phyloP scores from a whole-genome alignment of 2,888 invertebrate genomes.

The Idaea dimidiata region DNA sequence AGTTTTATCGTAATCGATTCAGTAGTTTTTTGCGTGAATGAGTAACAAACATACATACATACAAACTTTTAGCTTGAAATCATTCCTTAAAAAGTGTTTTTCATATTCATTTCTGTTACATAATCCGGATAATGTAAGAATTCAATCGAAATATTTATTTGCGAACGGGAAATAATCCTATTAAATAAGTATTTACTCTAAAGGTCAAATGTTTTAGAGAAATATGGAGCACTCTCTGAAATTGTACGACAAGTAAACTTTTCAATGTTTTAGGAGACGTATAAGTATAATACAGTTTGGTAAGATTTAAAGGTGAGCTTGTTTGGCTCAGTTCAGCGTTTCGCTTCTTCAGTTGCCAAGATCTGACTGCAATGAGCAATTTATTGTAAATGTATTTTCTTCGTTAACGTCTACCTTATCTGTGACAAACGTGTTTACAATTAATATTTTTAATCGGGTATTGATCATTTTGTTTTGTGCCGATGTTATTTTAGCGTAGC shows the following conservation, averaged over 20 bases:
- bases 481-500: too few species aligned
- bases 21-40: too few species aligned
- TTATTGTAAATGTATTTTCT: slow-evolving; percentile 10
- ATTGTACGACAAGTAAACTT: slow-evolving; percentile 20
- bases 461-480: not conserved
- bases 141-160: slow-evolving; percentile 1
- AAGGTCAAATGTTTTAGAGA: slow-evolving; percentile 24
- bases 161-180: not conserved
- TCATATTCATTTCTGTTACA: not conserved
- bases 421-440: slow-evolving; percentile 9
- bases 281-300: slow-evolving; percentile 8
- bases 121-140: not conserved
- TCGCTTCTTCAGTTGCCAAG: slow-evolving; percentile 20
- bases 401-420: slow-evolving; percentile 12
- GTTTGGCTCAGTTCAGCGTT: slow-evolving; percentile 19
- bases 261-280: slow-evolving; percentile 16
- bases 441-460: not conserved
- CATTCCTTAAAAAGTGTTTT: not conserved
- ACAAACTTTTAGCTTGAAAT: too few species aligned
- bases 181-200: slow-evolving; percentile 22
- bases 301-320: slow-evolving; percentile 20
- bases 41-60: too few species aligned
- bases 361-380: slow-evolving; percentile 16
- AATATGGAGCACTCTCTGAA: slow-evolving; percentile 25
- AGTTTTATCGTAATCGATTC: too few species aligned